These are phyloP conservation scores for Pseudobourletiella spinata DNA, from an alignment of 1,140 invertebrate genomes.

Conservation along the genomic window DNA sequence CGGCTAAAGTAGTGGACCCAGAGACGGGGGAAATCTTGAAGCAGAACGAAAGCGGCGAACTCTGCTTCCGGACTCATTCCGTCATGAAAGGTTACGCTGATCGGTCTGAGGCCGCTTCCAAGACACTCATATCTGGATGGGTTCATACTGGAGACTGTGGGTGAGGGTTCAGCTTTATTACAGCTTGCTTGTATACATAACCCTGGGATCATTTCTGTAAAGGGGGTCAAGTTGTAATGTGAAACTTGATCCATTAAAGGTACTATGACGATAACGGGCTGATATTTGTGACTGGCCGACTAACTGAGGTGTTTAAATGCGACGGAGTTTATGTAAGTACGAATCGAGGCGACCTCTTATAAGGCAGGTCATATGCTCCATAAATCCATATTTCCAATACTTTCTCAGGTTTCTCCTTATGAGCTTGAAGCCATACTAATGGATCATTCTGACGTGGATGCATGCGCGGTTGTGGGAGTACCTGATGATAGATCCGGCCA, in stretches of 20 bases:
- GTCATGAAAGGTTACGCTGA: neutral
- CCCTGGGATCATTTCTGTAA: too few species aligned
- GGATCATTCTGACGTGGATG: neutral
- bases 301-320: constrained; percentile 6
- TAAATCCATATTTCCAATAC: too few species aligned
- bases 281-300: neutral
- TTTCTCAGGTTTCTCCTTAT: too few species aligned
- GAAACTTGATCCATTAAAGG: too few species aligned
- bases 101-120: neutral
- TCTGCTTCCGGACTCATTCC: constrained; percentile 1
- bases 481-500: neutral
- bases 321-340: constrained; percentile 1
- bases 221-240: too few species aligned
- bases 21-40: neutral
- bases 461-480: neutral
- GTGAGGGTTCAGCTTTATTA: neutral
- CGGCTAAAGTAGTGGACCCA: neutral
- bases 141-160: constrained; percentile 5
- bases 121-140: neutral
- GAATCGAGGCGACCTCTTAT: too few species aligned
- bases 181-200: too few species aligned
- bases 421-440: neutral
- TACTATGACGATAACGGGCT: constrained; percentile 7
- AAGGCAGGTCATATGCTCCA: too few species aligned
- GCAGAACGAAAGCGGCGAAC: constrained; percentile 3